A percentile compares a stretch with the other conserved stretches of the same genome.
Conservation (phyloP, 1,140 invertebrate species). For the Ylistrum balloti region DNA sequence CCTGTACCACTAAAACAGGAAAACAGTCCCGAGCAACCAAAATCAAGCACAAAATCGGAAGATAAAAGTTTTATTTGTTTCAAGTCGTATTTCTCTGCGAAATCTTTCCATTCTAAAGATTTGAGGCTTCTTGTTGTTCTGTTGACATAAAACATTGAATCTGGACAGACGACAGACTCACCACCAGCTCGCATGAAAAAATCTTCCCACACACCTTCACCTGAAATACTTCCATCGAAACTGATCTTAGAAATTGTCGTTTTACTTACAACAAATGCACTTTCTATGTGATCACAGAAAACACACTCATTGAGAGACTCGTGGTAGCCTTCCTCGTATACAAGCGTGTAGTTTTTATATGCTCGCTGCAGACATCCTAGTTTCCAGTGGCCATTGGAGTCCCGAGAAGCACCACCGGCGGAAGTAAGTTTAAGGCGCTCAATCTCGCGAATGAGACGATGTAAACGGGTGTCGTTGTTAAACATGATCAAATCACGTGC, state of each 20-base stretch:
- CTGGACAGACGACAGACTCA: constrained; percentile 72
- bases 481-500: constrained; percentile 70
- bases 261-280: constrained; percentile 73
- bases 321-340: constrained; percentile 74
- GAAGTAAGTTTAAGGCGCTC: constrained; percentile 62
- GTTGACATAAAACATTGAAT: constrained; percentile 73
- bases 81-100: constrained; percentile 49
- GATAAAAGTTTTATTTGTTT: constrained; percentile 37
- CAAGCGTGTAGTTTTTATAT: constrained; percentile 72
- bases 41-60: constrained; percentile 26
- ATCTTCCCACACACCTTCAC: constrained; percentile 70
- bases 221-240: constrained; percentile 65
- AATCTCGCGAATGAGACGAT: constrained; percentile 74
- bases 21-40: constrained; percentile 41
- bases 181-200: constrained; percentile 72
- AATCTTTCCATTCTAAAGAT: constrained; percentile 1
- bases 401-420: constrained; percentile 72
- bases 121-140: constrained; percentile 21
- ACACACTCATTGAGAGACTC: constrained; percentile 76
- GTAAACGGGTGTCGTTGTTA: constrained; percentile 68
- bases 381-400: constrained; percentile 75
- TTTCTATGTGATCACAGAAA: constrained; percentile 77
- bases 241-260: constrained; percentile 53
- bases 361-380: constrained; percentile 75
- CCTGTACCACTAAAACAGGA: neutral